phyloP scores from a whole-genome alignment of 2,888 invertebrate genomes.

The Sphecodes monilicornis region DNA sequence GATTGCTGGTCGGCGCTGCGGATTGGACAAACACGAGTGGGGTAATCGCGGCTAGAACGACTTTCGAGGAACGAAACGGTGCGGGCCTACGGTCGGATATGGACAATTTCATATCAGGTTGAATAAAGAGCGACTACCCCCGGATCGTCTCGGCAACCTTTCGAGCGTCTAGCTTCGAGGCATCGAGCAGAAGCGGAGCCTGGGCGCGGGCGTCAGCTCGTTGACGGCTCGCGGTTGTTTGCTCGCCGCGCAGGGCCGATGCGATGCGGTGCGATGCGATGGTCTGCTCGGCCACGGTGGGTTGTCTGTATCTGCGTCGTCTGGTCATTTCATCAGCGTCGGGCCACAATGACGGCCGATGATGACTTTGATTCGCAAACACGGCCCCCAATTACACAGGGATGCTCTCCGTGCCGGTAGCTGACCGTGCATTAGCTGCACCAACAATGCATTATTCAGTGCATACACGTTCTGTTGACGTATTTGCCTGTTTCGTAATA shows the following conservation, averaged over 20 bases:
- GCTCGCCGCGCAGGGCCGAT: constrained; percentile 6
- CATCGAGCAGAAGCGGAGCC: constrained; percentile 31
- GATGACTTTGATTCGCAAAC: constrained; percentile 85
- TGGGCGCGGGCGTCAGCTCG: neutral
- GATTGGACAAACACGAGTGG: constrained; percentile 12
- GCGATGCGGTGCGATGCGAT: neutral
- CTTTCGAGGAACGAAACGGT: constrained; percentile 15
- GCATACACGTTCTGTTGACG: constrained; percentile 78
- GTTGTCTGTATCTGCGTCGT: constrained; percentile 58
- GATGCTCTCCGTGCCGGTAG: constrained; percentile 70
- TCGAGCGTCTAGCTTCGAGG: constrained; percentile 35
- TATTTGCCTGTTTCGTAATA: constrained; percentile 82
- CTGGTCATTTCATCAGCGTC: constrained; percentile 74
- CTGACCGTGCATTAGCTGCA: constrained; percentile 84
- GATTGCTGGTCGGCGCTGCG: constrained; percentile 1
- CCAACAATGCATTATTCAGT: constrained; percentile 84
- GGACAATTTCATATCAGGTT: constrained; percentile 55
- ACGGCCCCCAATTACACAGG: constrained; percentile 83
- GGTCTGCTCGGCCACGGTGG: constrained; percentile 18
- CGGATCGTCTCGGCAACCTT: constrained; percentile 59
- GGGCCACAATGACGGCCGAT: constrained; percentile 77
- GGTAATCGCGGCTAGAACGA: constrained; percentile 28
- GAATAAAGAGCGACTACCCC: constrained; percentile 63
- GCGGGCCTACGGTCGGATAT: constrained; percentile 19
- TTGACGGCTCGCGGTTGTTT: constrained; percentile 48